Base-by-base conservation (phyloP, 2,888 invertebrate genomes). In the Steromphala cineraria region DNA sequence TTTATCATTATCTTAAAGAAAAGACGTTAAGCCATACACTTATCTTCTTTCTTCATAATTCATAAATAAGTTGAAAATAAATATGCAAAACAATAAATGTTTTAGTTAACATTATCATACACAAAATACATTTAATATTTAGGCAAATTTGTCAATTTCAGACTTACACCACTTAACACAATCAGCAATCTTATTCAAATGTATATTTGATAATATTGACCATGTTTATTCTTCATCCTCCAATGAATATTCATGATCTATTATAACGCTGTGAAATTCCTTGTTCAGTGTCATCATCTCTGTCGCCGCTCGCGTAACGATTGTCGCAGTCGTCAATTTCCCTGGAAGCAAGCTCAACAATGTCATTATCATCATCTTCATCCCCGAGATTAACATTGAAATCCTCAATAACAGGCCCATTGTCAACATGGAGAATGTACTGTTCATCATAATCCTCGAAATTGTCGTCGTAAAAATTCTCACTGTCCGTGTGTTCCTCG, bases 371-470 rank as follows among this genome's bases (percentile, higher is more conserved):
- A 71, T 89, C 89, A 56, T 88, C 87, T 56, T 88, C 89, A 62
- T 85, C 85, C 78, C 87, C 86, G 53, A 87, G 78, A 78, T 89
- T 87, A 15, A 87, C 85, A 80, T 89, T 90, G 76, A 88, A 87
- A 74, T 90, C 90, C 77, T 91, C 90, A 24, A 88, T 88, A 24
- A 87, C 84, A 55, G 89, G 88, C 40, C 86, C 89, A 71, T 84
- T 87, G 75, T 89, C 88, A 13, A 88, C 81, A 83, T 88, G 87
- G 31, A 90, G 82, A 75, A 89, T 89, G 75, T 91, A 91, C 40
- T 91, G 90, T 81, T 91, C 91, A 76, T 91, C 90, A 78, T 91
- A 90, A 80, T 90, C 90, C 80, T 91, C 90, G 76, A 89, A 90
- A 84, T 90, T 88, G 82, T 91, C 91, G 81, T 91, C 91, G 78